Conservation (phyloP, 2,797 vertebrate species). For the Astyanax mexicanus region DNA sequence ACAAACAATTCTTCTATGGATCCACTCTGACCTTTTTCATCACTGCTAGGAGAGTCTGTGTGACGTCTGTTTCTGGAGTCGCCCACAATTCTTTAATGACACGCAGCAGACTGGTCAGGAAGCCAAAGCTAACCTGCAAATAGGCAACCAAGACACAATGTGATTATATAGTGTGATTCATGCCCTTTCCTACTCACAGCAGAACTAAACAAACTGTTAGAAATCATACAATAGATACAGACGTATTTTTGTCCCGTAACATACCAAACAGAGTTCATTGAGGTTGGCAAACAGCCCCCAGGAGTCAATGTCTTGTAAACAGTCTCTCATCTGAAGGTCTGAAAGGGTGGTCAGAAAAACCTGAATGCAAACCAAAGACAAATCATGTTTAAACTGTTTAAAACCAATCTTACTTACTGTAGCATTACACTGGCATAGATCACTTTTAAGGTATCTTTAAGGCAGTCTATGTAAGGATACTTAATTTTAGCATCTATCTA, state of each 20-base stretch:
- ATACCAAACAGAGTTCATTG: constrained; percentile 90
- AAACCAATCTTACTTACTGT: no score
- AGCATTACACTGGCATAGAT: no score
- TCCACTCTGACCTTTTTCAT: constrained; percentile 48
- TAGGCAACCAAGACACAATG: constrained; percentile 48
- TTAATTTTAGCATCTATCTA: no score
- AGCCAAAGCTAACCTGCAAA: constrained; percentile 85
- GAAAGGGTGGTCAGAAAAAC: constrained; percentile 86
- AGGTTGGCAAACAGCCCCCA: constrained; percentile 91
- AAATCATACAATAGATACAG: neutral
- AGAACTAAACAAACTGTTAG: no score
- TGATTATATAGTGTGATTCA: neutral
- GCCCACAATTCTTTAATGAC: constrained; percentile 77
- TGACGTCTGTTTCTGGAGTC: constrained; percentile 44
- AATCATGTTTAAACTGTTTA: constrained; percentile 22
- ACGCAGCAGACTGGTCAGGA: constrained; percentile 82
- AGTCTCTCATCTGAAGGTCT: constrained; percentile 82
- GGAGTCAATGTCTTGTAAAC: constrained; percentile 84
- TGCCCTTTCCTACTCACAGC: neutral
- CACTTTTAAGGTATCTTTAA: no score
- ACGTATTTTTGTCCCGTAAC: constrained; percentile 33
- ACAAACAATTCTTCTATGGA: neutral
- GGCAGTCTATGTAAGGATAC: no score
- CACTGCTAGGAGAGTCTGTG: constrained; percentile 41
- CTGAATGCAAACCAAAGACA: constrained; percentile 66